These are phyloP conservation scores for Euzetes globulus DNA, from an alignment of 2,888 invertebrate genomes.

Conservation along the genomic window DNA sequence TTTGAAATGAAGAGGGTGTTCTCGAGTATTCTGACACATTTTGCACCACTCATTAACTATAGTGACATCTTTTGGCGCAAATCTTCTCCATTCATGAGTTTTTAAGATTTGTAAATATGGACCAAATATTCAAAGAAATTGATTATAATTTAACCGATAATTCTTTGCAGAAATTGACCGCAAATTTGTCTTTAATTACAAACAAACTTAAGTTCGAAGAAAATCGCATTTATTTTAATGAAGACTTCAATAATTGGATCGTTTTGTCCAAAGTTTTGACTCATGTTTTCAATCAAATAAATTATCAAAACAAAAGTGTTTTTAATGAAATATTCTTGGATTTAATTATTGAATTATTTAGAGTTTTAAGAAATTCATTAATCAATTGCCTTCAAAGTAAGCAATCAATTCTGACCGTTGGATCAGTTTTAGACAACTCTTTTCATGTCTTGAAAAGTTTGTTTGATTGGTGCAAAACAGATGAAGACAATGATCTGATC, in stretches of 20 bases:
- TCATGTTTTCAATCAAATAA: neutral
- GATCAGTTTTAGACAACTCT: neutral
- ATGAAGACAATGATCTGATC: neutral
- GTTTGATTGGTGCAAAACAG: neutral
- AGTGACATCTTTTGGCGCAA: neutral
- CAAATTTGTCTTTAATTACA: neutral
- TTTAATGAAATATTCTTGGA: neutral
- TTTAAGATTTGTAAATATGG: neutral
- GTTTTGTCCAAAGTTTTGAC: neutral
- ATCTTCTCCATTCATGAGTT: neutral
- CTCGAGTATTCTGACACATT: too few relatives aligned
- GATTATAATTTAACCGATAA: neutral
- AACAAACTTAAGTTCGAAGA: neutral
- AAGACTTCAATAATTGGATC: neutral
- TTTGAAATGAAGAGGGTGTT: too few relatives aligned
- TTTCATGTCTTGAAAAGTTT: neutral
- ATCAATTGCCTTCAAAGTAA: neutral
- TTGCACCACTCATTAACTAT: too few relatives aligned
- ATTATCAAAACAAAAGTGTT: neutral
- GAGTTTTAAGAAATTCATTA: slow-evolving; percentile 7
- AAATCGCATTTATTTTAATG: slow-evolving; percentile 7
- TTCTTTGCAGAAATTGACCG: neutral
- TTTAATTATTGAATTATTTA: slow-evolving; percentile 15
- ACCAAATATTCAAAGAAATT: slow-evolving; percentile 2
- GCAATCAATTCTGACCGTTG: neutral